Evolutionary conservation across 1,140 invertebrate genomes (phyloP), one percentile per base, ranked within the genome.

Genomic region (Ruditapes philippinarum): DNA sequence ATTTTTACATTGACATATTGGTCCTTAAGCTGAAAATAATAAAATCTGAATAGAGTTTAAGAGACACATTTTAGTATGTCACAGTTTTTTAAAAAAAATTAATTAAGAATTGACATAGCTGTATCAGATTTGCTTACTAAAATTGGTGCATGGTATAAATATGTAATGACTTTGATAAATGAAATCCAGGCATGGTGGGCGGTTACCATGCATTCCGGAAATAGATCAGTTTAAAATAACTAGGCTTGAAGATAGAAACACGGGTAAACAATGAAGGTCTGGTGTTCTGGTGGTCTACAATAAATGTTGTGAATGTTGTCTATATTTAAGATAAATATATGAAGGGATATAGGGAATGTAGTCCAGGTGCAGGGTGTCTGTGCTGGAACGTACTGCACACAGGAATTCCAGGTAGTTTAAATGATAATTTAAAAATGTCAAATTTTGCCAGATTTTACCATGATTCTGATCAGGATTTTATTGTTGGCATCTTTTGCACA

Each of bases 261-360:
- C 14, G 19, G n/a, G 33, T 38, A 70, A 70, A 38, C 14, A 70
- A 38, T 38, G 33, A 70, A 40, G 33, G 31, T 70, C 65, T 70
- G 65, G 65, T 28, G 28, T 70, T 38, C 9, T 25, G n/a, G 65
- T 38, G 65, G 33, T 70, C 65, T 70, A 38, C n/a, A n/a, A 36
- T 33, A 70, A 70, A 70, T 70, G 65, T 40, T 70, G 65, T 40
- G 65, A 70, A 70, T 70, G n/a, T 70, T 70, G 65, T 70, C 33
- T 36, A 14, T 38, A 70, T 70, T 22, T 70, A 70, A 70, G 65
- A 70, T 70, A 70, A 70, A 70, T 70, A 70, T 25, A 57, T 5
- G 9, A 14, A 28, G 28, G 31, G 65, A 19, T 31, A 38, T 40
- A 31, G 36, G 14, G 33, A 70, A 38, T 70, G 14, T 3, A 4